These are phyloP conservation scores for Monochamus saltuarius DNA, from an alignment of 1,140 invertebrate genomes.

Conservation along the genomic window DNA sequence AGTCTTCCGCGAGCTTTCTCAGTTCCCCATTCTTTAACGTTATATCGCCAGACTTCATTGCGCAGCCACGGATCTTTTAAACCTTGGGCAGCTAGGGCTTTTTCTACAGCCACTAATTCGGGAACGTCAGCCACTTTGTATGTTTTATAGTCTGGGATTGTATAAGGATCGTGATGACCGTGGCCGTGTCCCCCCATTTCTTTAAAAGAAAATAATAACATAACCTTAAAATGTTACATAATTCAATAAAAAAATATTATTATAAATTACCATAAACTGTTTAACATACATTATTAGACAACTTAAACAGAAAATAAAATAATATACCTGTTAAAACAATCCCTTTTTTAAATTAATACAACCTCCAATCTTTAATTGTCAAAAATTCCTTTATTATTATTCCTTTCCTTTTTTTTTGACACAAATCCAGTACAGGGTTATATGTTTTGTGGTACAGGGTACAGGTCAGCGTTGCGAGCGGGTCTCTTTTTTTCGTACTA, in stretches of 20 bases:
- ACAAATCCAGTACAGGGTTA: too few relatives aligned
- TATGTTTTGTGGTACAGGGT: too few relatives aligned
- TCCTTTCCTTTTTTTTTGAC: too few relatives aligned
- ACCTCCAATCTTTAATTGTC: too few relatives aligned
- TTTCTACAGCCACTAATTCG: constrained; percentile 61
- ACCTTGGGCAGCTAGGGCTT: constrained; percentile 65
- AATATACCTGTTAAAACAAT: too few relatives aligned
- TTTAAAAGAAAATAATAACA: constrained; percentile 11
- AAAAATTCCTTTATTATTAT: too few relatives aligned
- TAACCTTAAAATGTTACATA: constrained; percentile 17
- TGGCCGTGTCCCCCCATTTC: constrained; percentile 58
- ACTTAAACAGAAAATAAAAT: too few relatives aligned
- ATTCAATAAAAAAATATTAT: not conserved
- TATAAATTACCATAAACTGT: too few relatives aligned
- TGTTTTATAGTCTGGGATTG: constrained; percentile 67
- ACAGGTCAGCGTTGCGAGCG: too few relatives aligned
- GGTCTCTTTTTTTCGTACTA: too few relatives aligned
- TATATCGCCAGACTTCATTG: constrained; percentile 79
- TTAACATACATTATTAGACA: too few relatives aligned
- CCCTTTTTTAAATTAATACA: too few relatives aligned
- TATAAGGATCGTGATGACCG: constrained; percentile 53
- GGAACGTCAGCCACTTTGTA: constrained; percentile 73
- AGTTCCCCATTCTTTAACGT: constrained; percentile 57
- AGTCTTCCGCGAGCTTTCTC: constrained; percentile 40
- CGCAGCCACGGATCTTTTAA: constrained; percentile 83